A percentile compares a stretch with the other conserved stretches of the same genome.
Conservation (phyloP, 2,113 vertebrate species). For the Cynopterus brachyotis region DNA sequence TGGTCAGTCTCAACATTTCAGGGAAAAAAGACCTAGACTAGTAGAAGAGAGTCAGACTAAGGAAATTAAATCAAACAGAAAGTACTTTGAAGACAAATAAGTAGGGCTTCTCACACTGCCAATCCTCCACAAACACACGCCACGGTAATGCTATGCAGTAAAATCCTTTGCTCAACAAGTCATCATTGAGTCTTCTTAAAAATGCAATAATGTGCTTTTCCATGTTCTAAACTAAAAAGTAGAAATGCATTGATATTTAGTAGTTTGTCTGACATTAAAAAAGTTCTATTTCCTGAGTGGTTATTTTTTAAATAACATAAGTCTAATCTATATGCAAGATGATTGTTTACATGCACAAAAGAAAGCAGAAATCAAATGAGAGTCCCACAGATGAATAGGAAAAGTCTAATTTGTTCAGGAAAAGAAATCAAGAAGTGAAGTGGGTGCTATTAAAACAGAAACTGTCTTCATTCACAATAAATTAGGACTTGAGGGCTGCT, state of each 20-base stretch:
- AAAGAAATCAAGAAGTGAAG: conserved; percentile 26
- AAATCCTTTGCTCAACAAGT: conserved; percentile 35
- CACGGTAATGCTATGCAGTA: neutral
- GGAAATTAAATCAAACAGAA: neutral
- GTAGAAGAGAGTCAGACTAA: conserved; percentile 18
- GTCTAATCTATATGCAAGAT: neutral
- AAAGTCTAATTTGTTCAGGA: neutral
- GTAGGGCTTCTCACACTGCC: neutral
- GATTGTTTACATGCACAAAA: conserved; percentile 12
- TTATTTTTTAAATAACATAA: conserved; percentile 33
- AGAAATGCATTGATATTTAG: neutral
- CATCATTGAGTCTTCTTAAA: neutral
- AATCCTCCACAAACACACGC: neutral
- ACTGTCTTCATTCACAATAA: neutral
- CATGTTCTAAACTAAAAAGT: conserved; percentile 12
- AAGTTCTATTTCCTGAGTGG: conserved; percentile 1
- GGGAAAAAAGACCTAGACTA: neutral
- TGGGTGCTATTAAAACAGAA: neutral
- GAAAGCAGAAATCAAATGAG: conserved; percentile 25
- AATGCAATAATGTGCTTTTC: neutral
- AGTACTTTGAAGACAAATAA: neutral
- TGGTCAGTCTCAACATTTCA: conserved; percentile 24
- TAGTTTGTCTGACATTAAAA: neutral
- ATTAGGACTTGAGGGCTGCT: too few relatives aligned
- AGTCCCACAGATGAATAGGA: neutral